Base-by-base conservation (phyloP, 2,113 vertebrate species). In the Mola mola region DNA sequence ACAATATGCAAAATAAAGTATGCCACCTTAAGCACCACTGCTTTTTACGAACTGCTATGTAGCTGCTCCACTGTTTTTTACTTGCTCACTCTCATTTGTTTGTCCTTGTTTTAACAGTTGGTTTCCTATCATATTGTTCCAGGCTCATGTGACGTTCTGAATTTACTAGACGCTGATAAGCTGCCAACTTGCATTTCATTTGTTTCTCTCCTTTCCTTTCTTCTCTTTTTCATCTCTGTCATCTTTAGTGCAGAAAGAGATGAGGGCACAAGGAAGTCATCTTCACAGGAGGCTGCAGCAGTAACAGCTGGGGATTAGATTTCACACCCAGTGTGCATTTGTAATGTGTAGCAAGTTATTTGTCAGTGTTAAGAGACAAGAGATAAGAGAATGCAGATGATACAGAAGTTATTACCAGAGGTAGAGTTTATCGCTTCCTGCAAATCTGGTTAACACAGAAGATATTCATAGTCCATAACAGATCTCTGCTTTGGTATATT, bases 271-370 rank as follows among this genome's bases (percentile, higher is more conserved):
- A 73, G 51, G 26, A 63, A 69, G 51, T 38, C 13, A 21, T 70
- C 66, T 68, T 79, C 67, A 73, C 72, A 76, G 65, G 71, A 78
- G 49, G 59, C 59, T 73, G 61, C 71, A n/a, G 62, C 17, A 34
- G 64, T 41, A 84, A 68, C 57, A 79, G 63, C 57, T 69, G 65
- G 12, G 64, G 72, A 76, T 79, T 78, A 53, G 36, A 63, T 76
- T 79, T 79, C 64, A 61, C 81, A 66, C 51, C 24, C 21, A 20
- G 49, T 64, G 36, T 67, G 42, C 66, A 43, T 65, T 64, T 60
- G 44, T 60, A 53, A n/a, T 65, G 37, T 73, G 43, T 40, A 26
- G 49, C 62, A 75, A 84, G 55, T 62, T 76, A 69, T 81, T 79
- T 41, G 8, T 19, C 3, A 9, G 16, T 41, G 7, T 41, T 33